phyloP scores from a whole-genome alignment of 2,888 invertebrate genomes.

The Eristalinus aeneus region DNA sequence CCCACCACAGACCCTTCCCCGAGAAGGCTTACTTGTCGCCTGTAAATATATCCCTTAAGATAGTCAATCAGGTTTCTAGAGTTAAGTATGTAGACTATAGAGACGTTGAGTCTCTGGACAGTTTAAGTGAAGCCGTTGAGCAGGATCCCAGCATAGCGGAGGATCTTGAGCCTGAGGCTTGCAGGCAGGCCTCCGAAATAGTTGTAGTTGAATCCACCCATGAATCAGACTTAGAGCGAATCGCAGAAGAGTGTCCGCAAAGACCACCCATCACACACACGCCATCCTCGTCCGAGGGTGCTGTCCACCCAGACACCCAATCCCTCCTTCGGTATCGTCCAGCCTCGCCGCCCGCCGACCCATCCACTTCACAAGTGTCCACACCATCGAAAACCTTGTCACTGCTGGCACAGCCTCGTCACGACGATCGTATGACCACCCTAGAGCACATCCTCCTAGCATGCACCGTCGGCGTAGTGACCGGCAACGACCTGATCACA shows the following conservation, averaged over 20 bases:
- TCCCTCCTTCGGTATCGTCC: constrained; percentile 25
- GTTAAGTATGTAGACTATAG: constrained; percentile 46
- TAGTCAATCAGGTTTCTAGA: constrained; percentile 60
- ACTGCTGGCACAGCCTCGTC: constrained; percentile 76
- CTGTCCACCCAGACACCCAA: not conserved
- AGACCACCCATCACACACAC: not conserved
- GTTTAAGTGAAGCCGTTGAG: not conserved
- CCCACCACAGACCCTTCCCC: not conserved
- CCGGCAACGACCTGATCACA: constrained; percentile 88
- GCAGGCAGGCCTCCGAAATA: constrained; percentile 26
- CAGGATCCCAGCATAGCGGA: not conserved
- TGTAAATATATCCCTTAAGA: constrained; percentile 58
- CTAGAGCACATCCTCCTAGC: constrained; percentile 86
- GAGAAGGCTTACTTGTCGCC: constrained; percentile 41
- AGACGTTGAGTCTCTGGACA: not conserved
- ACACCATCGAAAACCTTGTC: constrained; percentile 71
- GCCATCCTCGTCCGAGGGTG: not conserved
- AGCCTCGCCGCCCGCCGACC: constrained; percentile 41
- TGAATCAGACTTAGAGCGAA: not conserved
- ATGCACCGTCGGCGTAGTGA: constrained; percentile 87
- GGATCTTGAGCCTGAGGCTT: not conserved
- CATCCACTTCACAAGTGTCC: constrained; percentile 20
- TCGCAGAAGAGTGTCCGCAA: not conserved
- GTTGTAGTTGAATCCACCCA: constrained; percentile 35
- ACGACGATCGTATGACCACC: constrained; percentile 76